Base-by-base conservation (phyloP, 2,888 invertebrate genomes). In the Teinopalpus imperialis region DNA sequence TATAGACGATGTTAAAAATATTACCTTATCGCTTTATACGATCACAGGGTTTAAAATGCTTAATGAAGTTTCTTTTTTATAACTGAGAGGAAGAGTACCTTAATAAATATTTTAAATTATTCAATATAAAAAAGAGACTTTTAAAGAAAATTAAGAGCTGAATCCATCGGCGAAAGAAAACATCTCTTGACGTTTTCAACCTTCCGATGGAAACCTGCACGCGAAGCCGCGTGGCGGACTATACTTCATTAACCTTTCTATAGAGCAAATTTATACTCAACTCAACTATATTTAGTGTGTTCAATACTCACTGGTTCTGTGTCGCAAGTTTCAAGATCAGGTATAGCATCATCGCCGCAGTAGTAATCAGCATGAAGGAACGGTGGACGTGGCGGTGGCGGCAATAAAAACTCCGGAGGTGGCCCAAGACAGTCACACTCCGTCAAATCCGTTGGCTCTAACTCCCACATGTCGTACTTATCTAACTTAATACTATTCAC, bases 401-500 rank as follows among this genome's bases (percentile, higher is more conserved):
- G 94, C 64, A 94, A 78, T 70, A 93, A 83, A 76, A 94, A 94
- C 85, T 93, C 92, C 53, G 94, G 94, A 61, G 93, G 93, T 62
- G 92, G 93, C 66, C 93, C 93, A 61, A 93, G 91, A 86, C 94
- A 94, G 81, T 94, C 94, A 81, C 93, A 94, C 88, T 94, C 93
- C 77, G 89, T 90, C 85, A 92, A 87, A 78, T 92, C 92, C 76
- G 92, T 90, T 85, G 91, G 90, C 70, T 92, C 91, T 81, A 93
- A 90, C 83, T 93, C 93, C 93, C 93, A 93, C 93, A 93, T 93
- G 59, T 78, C 87, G 90, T 89, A 90, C 74, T 69, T 62, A 65
- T 81, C 83, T 85, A 88, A 76, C 85, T 81, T 88, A 82, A 81
- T 85, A 86, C 87, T 88, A 88, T 71, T 88, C 88, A 88, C 88